A percentile compares a stretch with the other conserved stretches of the same genome.
Conservation (phyloP, 2,113 vertebrate genomes). For the Sprattus sprattus region DNA sequence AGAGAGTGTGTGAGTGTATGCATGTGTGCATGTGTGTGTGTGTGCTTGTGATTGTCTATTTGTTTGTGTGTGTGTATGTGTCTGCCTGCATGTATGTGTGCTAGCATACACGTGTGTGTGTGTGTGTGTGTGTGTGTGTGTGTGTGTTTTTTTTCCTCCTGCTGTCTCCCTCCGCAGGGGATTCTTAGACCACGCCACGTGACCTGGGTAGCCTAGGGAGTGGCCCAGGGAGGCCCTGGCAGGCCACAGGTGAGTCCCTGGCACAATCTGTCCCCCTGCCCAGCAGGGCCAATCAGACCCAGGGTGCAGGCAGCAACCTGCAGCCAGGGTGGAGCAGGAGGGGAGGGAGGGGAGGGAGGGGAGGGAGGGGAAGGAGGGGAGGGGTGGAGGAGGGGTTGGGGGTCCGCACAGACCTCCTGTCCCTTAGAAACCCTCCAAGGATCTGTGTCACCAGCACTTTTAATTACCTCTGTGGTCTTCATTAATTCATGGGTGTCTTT, state of each 20-base stretch:
- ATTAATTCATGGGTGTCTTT: slow-evolving; percentile 90
- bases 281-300: slow-evolving; percentile 90
- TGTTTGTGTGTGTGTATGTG: neutral
- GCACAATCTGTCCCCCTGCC: slow-evolving; percentile 75
- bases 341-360: slow-evolving; percentile 34
- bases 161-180: slow-evolving; percentile 59
- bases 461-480: slow-evolving; percentile 92
- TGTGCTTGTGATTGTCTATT: neutral
- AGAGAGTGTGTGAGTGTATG: neutral
- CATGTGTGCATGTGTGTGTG: neutral
- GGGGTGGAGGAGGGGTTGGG: slow-evolving; percentile 35
- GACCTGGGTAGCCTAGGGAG: slow-evolving; percentile 79
- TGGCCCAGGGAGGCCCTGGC: slow-evolving; percentile 66
- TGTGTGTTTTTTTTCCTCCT: slow-evolving; percentile 62
- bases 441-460: slow-evolving; percentile 80
- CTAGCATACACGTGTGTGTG: neutral
- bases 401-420: slow-evolving; percentile 72
- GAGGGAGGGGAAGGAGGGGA: too few relatives aligned
- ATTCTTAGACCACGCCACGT: slow-evolving; percentile 76
- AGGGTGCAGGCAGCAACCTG: slow-evolving; percentile 75
- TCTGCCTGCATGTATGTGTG: neutral
- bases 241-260: slow-evolving; percentile 87
- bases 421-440: slow-evolving; percentile 87
- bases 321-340: slow-evolving; percentile 33
- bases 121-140: neutral